A percentile compares a stretch with the other conserved stretches of the same genome.
Conservation (phyloP, 2,888 invertebrate genomes). For the Lycocerus yunnanus region DNA sequence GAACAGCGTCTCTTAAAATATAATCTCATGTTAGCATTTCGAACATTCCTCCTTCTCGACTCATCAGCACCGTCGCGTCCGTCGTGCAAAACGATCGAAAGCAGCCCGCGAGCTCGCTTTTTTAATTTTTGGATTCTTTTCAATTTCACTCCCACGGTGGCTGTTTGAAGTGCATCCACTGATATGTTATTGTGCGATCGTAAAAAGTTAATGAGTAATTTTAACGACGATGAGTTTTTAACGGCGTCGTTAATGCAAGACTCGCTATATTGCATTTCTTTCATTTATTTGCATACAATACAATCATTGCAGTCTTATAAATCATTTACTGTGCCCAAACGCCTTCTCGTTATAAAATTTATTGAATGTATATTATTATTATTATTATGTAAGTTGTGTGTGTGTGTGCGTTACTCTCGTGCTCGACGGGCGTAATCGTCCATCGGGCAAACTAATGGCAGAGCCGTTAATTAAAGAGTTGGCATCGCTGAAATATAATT, state of each 20-base stretch:
- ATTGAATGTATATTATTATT: constrained; percentile 6
- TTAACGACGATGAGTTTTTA: constrained; percentile 52
- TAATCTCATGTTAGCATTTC: constrained; percentile 28
- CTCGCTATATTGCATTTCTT: constrained; percentile 51
- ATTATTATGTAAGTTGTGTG: background rate
- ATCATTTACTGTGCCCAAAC: constrained; percentile 37
- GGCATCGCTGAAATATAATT: background rate
- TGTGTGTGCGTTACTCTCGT: background rate
- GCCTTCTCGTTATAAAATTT: constrained; percentile 25
- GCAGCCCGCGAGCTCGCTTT: background rate
- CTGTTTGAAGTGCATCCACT: background rate
- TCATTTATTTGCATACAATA: constrained; percentile 47
- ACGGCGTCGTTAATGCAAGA: constrained; percentile 51
- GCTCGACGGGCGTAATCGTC: background rate
- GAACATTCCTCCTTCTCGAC: background rate
- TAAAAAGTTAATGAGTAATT: constrained; percentile 54
- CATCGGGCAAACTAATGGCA: background rate
- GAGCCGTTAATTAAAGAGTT: background rate
- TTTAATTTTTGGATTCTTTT: background rate
- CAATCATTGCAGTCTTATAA: constrained; percentile 43
- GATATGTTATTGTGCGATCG: constrained; percentile 5
- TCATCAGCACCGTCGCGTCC: background rate
- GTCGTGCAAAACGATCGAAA: background rate
- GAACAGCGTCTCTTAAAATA: constrained; percentile 24
- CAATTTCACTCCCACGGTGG: background rate